Base-by-base conservation (phyloP, 2,797 vertebrate genomes). In the Schizothorax lantsangensis region DNA sequence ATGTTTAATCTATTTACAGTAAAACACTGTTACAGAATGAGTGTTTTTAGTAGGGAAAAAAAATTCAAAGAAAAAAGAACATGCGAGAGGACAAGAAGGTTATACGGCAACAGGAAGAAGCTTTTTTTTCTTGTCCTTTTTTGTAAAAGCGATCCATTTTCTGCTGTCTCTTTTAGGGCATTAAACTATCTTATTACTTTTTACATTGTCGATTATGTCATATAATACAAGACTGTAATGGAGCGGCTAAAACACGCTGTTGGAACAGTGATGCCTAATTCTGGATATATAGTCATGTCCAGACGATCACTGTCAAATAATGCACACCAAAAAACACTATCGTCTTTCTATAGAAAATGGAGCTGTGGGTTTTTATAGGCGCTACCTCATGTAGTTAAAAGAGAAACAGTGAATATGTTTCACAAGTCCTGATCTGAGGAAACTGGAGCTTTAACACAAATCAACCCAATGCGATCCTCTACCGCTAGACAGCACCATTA, bases 1-100 rank as follows among this genome's bases (percentile, higher is more conserved):
- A 91, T 89, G 90, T 91, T 95, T 95, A 94, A 94, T 94, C 94
- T 95, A 95, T 95, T 95, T 95, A 95, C 94, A 94, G 94, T 89
- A 91, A 95, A 95, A 95, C 93, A 96, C 82, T 2, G 90, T 91
- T 92, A 91, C 92, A 94, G 93, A 89, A 93, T 92, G 85, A 90
- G 92, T 92, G 90, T 90, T 90, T 91, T 89, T 90, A 81, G 73
- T 7, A 81, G 82, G 19, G 10, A 52, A 9, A 90, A 89, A 91
- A 66, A 2, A 68, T 66, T 81, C 43, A 68, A 49, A 68, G 47
- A 89, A 91, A 93, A 62, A 92, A 91, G 19, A 75, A 92, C 89
- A 87, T 86, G 86, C 17, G 9, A 79, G 71, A 88, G 75, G 92
- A 92, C 82, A 84, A 89, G 88, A 91, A 91, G 92, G 91, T 92